phyloP scores from a whole-genome alignment of 2,888 invertebrate species.

The Eulithis prunata region DNA sequence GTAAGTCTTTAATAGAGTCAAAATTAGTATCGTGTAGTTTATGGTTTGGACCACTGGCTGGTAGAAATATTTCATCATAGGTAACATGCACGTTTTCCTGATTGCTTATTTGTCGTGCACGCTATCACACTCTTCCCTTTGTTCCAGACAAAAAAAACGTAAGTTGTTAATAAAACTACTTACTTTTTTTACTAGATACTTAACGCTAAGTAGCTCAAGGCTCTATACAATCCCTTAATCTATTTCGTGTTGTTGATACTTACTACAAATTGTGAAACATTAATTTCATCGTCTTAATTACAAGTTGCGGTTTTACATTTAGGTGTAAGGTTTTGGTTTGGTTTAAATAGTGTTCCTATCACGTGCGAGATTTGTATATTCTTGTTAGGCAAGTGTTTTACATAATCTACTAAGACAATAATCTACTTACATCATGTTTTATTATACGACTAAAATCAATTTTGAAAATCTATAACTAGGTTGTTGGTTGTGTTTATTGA shows the following conservation, averaged over 20 bases:
- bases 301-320: conserved; percentile 29
- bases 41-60: neutral
- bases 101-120: conserved; percentile 7
- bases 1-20: too few species aligned
- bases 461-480: too few species aligned
- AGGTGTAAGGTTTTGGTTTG: conserved; percentile 14
- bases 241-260: conserved; percentile 42
- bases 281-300: conserved; percentile 38
- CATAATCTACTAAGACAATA: too few species aligned
- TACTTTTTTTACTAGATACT: conserved; percentile 29
- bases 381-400: neutral
- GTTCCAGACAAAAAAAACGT: conserved; percentile 17
- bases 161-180: neutral
- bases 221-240: conserved; percentile 46
- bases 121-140: conserved; percentile 15
- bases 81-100: conserved; percentile 8
- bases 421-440: too few species aligned
- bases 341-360: conserved; percentile 7
- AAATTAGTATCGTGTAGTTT: too few species aligned
- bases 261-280: conserved; percentile 44
- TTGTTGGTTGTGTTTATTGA: too few species aligned
- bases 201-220: conserved; percentile 42
- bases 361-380: conserved; percentile 1
- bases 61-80: conserved; percentile 7
- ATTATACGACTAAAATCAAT: too few species aligned